phyloP scores from a whole-genome alignment of 2,888 invertebrate species.

The Xylota segnis region DNA sequence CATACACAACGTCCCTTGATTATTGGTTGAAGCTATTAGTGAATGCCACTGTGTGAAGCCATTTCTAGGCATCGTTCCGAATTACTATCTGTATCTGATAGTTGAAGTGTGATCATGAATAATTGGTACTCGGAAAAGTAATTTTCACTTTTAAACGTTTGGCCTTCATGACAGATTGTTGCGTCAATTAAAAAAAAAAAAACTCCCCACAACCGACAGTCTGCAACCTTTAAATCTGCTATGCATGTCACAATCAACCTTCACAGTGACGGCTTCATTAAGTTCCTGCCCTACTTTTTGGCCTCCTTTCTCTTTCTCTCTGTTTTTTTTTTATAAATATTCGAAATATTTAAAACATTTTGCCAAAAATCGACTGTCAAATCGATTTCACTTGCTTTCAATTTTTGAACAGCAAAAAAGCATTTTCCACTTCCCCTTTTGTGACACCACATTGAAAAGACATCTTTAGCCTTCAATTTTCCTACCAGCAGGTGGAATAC shows the following conservation, averaged over 20 bases:
- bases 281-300: not conserved
- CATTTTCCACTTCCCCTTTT: not conserved
- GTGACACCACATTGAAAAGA: conserved; percentile 25
- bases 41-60: no score
- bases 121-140: no score
- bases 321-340: not conserved
- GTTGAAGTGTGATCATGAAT: no score
- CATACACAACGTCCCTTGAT: no score
- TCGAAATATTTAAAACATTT: not conserved
- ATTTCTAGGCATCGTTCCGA: no score
- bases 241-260: not conserved
- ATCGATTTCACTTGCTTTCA: conserved; percentile 21
- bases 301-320: not conserved
- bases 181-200: no score
- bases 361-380: conserved; percentile 15
- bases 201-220: not conserved
- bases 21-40: no score
- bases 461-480: conserved; percentile 16
- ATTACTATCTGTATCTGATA: no score
- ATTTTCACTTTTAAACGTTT: no score
- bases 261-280: not conserved
- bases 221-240: not conserved
- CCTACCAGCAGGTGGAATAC: conserved; percentile 17
- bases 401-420: not conserved
- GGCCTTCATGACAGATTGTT: no score